A percentile compares a stretch with the other conserved stretches of the same genome.
phyloP scores from a whole-genome alignment of 1,140 invertebrate species.

The Pectinophora gossypiella region DNA sequence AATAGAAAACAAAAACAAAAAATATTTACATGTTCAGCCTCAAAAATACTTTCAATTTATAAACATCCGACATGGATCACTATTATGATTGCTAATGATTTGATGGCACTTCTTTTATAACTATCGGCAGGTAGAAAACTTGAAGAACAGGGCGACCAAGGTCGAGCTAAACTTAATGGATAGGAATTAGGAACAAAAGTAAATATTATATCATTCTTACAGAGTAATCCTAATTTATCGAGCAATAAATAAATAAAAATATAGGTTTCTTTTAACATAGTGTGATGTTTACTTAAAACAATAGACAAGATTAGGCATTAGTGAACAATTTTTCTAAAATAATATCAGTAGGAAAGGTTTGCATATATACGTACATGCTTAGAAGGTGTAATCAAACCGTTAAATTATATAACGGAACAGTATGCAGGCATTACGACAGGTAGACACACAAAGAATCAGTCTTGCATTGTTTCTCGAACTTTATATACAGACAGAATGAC shows the following conservation, averaged over 20 bases:
- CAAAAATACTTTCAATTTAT: constrained; percentile 40
- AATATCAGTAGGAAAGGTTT: constrained; percentile 23
- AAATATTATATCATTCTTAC: constrained; percentile 23
- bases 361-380: background rate
- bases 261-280: constrained; percentile 31
- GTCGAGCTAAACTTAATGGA: no score
- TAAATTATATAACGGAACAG: background rate
- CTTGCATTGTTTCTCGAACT: constrained; percentile 50
- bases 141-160: no score
- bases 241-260: constrained; percentile 65
- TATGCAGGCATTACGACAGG: background rate
- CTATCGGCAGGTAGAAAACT: constrained; percentile 4
- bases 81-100: constrained; percentile 15
- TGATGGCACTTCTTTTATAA: constrained; percentile 45
- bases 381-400: background rate
- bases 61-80: constrained; percentile 18
- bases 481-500: constrained; percentile 62
- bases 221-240: constrained; percentile 36
- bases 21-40: constrained; percentile 64
- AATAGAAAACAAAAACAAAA: constrained; percentile 59
- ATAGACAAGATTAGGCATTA: constrained; percentile 71
- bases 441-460: constrained; percentile 35
- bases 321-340: constrained; percentile 35
- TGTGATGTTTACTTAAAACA: constrained; percentile 64
- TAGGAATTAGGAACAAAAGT: constrained; percentile 71